Evolutionary conservation across 2,888 invertebrate species (phyloP).

Genomic region (Pristionchus exspectatus): DNA sequence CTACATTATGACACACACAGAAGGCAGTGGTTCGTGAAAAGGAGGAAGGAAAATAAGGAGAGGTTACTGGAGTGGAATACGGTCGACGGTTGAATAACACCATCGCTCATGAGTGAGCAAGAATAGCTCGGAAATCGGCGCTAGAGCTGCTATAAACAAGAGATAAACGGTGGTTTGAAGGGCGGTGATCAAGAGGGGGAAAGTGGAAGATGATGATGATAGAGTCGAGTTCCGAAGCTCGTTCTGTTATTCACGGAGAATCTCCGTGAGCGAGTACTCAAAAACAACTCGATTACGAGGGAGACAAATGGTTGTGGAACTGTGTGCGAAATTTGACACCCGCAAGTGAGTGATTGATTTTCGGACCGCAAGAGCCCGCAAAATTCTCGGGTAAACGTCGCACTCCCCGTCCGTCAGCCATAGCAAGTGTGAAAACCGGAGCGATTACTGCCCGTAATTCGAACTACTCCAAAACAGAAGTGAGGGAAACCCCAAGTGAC

Average conservation of each 20-base stretch:
- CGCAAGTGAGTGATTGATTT: background rate
- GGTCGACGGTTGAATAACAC: background rate
- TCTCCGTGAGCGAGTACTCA: background rate
- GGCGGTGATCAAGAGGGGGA: background rate
- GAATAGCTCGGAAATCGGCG: background rate
- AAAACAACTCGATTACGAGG: conserved; percentile 12
- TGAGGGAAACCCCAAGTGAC: conserved; percentile 23
- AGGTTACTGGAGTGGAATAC: conserved; percentile 9
- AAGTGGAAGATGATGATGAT: background rate
- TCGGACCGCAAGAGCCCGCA: conserved; percentile 8
- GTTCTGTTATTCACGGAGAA: background rate
- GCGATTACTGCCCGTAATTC: background rate
- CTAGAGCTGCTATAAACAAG: conserved; percentile 5
- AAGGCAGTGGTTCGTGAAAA: background rate
- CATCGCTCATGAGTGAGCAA: background rate
- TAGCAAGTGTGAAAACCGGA: background rate
- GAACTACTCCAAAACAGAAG: background rate
- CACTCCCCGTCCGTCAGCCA: background rate
- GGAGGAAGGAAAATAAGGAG: background rate
- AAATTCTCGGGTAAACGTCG: background rate
- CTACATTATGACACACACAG: conserved; percentile 48
- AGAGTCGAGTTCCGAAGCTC: background rate
- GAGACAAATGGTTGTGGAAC: background rate
- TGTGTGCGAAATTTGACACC: conserved; percentile 6
- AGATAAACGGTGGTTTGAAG: conserved; percentile 12